Percentiles rank a stretch among this genome's conserved stretches.
These are phyloP conservation scores for Polymixis flavicincta DNA, from an alignment of 2,888 invertebrate genomes.

Conservation along the genomic window DNA sequence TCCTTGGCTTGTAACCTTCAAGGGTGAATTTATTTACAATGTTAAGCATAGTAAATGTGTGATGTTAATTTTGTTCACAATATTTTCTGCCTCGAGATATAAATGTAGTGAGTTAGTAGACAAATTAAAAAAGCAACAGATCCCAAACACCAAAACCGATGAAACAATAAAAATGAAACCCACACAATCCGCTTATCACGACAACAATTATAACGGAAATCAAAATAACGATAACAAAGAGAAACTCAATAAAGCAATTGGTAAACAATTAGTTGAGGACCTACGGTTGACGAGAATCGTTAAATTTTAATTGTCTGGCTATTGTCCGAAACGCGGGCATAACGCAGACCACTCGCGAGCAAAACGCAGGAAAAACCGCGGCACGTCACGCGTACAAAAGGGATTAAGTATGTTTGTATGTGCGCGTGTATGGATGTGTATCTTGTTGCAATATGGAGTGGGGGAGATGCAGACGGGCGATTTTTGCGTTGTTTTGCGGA, in stretches of 20 bases:
- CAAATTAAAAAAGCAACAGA: background rate
- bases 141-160: background rate
- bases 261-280: constrained; percentile 62
- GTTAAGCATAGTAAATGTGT: no score
- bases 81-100: background rate
- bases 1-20: no score
- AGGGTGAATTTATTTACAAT: no score
- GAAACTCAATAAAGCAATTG: constrained; percentile 58
- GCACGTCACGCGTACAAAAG: constrained; percentile 39
- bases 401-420: constrained; percentile 58
- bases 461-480: constrained; percentile 61
- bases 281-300: constrained; percentile 57
- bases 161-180: constrained; percentile 35
- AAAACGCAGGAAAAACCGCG: constrained; percentile 38
- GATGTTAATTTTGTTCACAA: no score
- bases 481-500: background rate
- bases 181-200: constrained; percentile 51
- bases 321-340: constrained; percentile 56
- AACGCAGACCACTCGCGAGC: constrained; percentile 34
- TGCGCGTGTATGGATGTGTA: constrained; percentile 58
- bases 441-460: constrained; percentile 62
- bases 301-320: constrained; percentile 64
- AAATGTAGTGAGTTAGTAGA: background rate
- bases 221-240: constrained; percentile 53
- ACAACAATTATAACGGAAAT: constrained; percentile 53